These are phyloP conservation scores for Chaenogobius annularis DNA, from an alignment of 2,113 vertebrate species.

Conservation along the genomic window DNA sequence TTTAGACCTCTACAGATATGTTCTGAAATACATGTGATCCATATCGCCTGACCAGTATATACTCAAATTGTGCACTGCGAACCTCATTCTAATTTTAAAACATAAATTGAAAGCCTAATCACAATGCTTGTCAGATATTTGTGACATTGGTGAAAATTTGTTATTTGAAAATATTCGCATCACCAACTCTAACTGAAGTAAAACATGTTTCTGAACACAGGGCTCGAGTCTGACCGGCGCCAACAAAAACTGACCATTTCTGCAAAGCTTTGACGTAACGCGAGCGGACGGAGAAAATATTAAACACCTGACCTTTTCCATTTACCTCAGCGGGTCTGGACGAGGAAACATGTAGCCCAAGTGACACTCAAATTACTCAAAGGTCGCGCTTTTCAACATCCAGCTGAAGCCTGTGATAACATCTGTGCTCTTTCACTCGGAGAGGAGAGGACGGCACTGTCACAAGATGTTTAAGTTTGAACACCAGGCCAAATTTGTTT, in stretches of 20 bases:
- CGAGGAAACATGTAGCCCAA: conserved; percentile 47
- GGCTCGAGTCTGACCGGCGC: conserved; percentile 17
- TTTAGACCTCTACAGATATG: too few relatives aligned
- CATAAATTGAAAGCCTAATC: not conserved
- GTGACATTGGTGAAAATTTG: not conserved
- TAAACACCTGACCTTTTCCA: conserved; percentile 64
- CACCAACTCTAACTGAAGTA: conserved; percentile 45
- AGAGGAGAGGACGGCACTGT: conserved; percentile 35
- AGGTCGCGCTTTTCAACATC: conserved; percentile 64
- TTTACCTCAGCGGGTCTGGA: conserved; percentile 49
- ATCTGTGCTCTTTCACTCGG: conserved; percentile 34
- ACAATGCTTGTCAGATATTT: not conserved
- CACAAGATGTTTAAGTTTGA: conserved; percentile 4
- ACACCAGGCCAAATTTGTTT: conserved; percentile 17
- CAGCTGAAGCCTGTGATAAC: conserved; percentile 52
- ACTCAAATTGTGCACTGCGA: too few relatives aligned
- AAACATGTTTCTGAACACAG: conserved; percentile 46
- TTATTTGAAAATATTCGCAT: conserved; percentile 20
- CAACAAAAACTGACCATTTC: conserved; percentile 44
- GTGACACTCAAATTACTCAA: conserved; percentile 60
- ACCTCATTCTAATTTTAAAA: too few relatives aligned
- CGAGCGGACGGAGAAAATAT: conserved; percentile 35
- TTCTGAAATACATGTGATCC: not conserved
- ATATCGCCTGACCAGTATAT: too few relatives aligned
- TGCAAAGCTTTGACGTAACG: conserved; percentile 25